A percentile compares a stretch with the other conserved stretches of the same genome.
phyloP scores from a whole-genome alignment of 1,140 invertebrate species.

The Sitobion miscanthi region DNA sequence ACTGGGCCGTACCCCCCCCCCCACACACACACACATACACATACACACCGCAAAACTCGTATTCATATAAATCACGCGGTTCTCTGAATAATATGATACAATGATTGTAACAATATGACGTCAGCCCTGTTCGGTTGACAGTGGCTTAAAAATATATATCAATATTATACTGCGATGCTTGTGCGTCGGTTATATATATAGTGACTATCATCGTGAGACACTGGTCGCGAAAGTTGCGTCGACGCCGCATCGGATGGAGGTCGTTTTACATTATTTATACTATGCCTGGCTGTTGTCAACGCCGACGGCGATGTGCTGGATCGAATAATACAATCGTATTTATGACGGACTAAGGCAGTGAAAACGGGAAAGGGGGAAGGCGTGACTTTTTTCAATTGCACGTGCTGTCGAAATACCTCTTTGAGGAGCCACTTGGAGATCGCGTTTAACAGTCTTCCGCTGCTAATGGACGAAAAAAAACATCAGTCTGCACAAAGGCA shows the following conservation, averaged over 20 bases:
- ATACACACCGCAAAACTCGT: too few relatives aligned
- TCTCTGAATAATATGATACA: background rate
- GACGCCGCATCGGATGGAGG: background rate
- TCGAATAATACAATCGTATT: background rate
- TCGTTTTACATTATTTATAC: background rate
- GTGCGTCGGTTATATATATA: background rate
- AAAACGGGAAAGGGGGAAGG: background rate
- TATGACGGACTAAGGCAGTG: background rate
- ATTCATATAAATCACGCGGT: background rate
- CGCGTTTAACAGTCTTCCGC: too few relatives aligned
- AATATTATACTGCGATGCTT: background rate
- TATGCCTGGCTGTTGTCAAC: background rate
- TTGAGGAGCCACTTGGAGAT: too few relatives aligned
- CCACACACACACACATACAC: too few relatives aligned
- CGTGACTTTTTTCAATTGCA: too few relatives aligned
- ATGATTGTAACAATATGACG: background rate
- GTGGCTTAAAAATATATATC: background rate
- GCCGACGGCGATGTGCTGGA: background rate
- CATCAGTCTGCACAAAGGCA: too few relatives aligned
- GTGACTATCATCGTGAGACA: background rate
- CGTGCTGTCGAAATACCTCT: too few relatives aligned
- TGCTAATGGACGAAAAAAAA: too few relatives aligned
- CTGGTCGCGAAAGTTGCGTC: background rate
- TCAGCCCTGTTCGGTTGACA: background rate
- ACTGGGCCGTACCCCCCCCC: background rate